These are phyloP conservation scores for Gnathonemus longibarbis DNA, from an alignment of 2,113 vertebrate species.

Conservation along the genomic window DNA sequence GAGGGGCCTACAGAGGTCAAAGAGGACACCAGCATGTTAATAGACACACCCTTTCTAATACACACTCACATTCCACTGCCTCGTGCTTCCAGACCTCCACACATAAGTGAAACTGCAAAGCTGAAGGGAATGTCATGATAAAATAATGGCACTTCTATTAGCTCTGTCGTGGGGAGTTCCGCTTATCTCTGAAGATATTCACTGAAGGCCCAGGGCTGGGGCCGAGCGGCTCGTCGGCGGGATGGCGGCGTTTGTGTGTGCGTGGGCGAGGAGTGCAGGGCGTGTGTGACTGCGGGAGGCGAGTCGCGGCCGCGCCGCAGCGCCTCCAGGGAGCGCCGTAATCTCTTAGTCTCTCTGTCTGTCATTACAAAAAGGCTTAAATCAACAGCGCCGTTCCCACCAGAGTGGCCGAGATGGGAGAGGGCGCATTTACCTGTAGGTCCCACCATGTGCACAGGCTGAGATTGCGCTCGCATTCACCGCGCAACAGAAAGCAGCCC, in stretches of 20 bases:
- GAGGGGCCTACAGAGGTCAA: background rate
- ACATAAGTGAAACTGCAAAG: background rate
- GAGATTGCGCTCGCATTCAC: background rate
- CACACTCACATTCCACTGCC: background rate
- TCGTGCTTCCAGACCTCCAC: background rate
- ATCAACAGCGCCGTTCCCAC: background rate
- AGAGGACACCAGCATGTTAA: background rate
- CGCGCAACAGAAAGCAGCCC: background rate
- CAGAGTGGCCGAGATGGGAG: background rate
- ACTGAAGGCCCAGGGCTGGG: background rate
- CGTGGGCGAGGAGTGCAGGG: background rate
- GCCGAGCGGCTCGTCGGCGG: background rate
- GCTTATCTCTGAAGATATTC: background rate
- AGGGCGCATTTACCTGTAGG: background rate
- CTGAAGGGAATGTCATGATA: background rate
- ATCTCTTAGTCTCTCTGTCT: background rate
- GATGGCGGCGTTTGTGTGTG: background rate
- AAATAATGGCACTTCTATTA: background rate
- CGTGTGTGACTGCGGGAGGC: background rate
- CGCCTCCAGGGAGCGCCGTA: background rate
- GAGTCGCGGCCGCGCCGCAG: background rate
- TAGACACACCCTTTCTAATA: background rate
- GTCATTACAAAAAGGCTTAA: background rate
- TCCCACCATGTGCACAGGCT: background rate
- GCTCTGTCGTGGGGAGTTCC: background rate